These are phyloP conservation scores for Nothobranchius furzeri DNA, from an alignment of 2,113 vertebrate species.

Conservation along the genomic window DNA sequence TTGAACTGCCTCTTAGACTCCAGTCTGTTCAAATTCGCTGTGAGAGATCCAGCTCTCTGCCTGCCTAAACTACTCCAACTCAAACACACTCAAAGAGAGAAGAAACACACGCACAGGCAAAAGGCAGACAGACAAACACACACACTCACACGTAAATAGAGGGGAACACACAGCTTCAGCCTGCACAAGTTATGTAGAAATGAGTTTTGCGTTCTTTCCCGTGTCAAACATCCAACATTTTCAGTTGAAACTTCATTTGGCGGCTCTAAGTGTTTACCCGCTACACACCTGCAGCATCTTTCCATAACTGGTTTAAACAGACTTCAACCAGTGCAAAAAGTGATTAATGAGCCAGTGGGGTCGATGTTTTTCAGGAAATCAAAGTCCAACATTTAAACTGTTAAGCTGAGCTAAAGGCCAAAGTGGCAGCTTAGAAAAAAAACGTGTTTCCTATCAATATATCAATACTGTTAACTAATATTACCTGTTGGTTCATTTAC, in stretches of 20 bases:
- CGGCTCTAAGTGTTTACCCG: background rate
- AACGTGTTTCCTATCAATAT: too few species aligned
- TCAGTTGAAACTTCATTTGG: constrained; percentile 19
- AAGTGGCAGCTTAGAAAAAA: too few species aligned
- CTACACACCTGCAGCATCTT: background rate
- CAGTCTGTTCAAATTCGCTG: constrained; percentile 75
- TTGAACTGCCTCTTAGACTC: constrained; percentile 78
- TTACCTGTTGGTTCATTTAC: too few species aligned
- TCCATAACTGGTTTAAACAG: background rate
- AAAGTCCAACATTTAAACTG: too few species aligned
- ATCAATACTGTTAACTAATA: too few species aligned
- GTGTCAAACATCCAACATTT: constrained; percentile 18
- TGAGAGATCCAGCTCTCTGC: constrained; percentile 70
- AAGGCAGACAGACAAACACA: constrained; percentile 14
- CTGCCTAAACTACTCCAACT: constrained; percentile 71
- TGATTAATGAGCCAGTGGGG: background rate
- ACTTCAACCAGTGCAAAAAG: constrained; percentile 1
- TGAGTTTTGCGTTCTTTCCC: constrained; percentile 25
- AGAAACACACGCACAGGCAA: constrained; percentile 36
- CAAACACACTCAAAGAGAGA: constrained; percentile 60
- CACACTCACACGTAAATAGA: constrained; percentile 14
- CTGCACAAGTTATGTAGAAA: constrained; percentile 60
- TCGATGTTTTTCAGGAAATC: too few species aligned
- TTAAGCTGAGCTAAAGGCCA: too few species aligned
- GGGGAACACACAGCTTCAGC: constrained; percentile 26